Evolutionary conservation across 2,113 vertebrate genomes (phyloP).

Genomic region (Istiophorus platypterus): DNA sequence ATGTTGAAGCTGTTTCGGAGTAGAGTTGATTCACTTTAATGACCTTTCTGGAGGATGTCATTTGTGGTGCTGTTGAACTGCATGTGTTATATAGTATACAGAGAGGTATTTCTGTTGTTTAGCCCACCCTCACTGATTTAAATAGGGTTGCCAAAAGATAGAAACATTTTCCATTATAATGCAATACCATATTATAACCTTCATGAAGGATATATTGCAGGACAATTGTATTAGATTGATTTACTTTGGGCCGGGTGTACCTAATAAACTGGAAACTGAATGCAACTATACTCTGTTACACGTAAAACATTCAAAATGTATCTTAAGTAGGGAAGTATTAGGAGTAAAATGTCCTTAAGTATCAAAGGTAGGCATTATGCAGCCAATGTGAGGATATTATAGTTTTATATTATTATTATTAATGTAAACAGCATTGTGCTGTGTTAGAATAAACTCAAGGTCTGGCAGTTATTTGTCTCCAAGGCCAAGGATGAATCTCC

Average conservation of each 20-base stretch:
- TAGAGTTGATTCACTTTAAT: background rate
- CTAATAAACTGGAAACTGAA: too few species aligned
- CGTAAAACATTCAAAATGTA: too few species aligned
- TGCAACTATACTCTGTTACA: too few species aligned
- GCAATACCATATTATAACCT: too few species aligned
- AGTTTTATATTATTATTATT: background rate
- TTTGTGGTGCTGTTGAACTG: background rate
- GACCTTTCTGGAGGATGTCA: background rate
- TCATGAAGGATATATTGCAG: too few species aligned
- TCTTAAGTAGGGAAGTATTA: too few species aligned
- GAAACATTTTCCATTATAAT: too few species aligned
- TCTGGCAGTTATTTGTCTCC: background rate
- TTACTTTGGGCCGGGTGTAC: too few species aligned
- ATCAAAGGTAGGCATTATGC: background rate
- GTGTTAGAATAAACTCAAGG: background rate
- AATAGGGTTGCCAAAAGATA: too few species aligned
- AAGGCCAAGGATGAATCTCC: background rate
- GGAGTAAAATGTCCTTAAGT: too few species aligned
- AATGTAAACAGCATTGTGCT: background rate
- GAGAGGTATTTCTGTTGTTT: background rate
- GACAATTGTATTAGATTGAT: too few species aligned
- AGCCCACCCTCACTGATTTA: background rate
- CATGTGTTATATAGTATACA: background rate
- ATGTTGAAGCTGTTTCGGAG: too few species aligned
- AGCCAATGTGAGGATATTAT: background rate